Conservation (phyloP, 53 echinoderm and acorn worm genomes). For the Echinometra lucunter region DNA sequence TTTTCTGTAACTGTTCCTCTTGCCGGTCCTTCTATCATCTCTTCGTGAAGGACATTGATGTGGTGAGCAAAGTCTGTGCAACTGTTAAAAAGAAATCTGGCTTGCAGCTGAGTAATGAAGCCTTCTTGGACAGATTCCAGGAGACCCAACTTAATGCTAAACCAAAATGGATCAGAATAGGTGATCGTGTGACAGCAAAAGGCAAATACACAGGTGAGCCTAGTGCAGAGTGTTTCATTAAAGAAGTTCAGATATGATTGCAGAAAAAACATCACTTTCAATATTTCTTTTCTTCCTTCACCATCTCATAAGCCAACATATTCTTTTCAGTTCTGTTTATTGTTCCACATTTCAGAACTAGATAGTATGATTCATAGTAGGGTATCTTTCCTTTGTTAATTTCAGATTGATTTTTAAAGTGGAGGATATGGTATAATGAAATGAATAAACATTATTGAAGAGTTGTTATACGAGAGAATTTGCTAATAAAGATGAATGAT, state of each 20-base stretch:
- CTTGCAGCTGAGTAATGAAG: conserved; percentile 32
- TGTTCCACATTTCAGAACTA: too few species aligned
- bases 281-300: neutral
- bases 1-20: conserved; percentile 69
- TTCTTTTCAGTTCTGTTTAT: neutral
- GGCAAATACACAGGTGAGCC: conserved; percentile 63
- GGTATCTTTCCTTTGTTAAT: too few species aligned
- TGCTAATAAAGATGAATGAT: too few species aligned
- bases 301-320: neutral
- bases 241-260: too few species aligned
- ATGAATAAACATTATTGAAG: too few species aligned
- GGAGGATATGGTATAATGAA: too few species aligned
- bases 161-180: conserved; percentile 69
- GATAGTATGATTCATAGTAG: too few species aligned
- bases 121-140: conserved; percentile 47
- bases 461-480: too few species aligned
- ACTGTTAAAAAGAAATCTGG: neutral
- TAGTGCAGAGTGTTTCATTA: neutral
- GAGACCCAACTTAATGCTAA: conserved; percentile 45
- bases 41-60: conserved; percentile 61
- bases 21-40: conserved; percentile 61
- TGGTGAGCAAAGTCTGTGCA: conserved; percentile 29
- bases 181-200: conserved; percentile 69
- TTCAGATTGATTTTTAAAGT: too few species aligned
- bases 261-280: too few species aligned